phyloP scores from a whole-genome alignment of 2,888 invertebrate genomes.

The Phania funesta region DNA sequence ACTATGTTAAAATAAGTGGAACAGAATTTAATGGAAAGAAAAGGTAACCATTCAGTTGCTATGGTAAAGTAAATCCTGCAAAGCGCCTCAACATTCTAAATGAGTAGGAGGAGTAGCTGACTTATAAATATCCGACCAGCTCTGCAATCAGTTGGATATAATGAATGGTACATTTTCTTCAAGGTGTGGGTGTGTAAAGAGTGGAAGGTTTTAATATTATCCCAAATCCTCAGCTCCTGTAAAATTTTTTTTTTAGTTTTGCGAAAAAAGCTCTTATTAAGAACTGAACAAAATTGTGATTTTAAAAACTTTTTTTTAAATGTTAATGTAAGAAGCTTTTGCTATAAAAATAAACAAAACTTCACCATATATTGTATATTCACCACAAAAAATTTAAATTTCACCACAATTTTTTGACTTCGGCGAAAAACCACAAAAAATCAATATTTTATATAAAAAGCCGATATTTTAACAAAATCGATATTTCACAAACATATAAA shows the following conservation, averaged over 20 bases:
- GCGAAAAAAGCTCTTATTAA: too few species aligned
- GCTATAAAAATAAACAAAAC: too few species aligned
- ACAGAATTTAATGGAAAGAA: neutral
- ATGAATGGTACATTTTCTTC: slow-evolving; percentile 39
- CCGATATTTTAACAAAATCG: too few species aligned
- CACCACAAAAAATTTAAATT: too few species aligned
- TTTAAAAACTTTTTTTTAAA: too few species aligned
- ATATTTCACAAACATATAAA: too few species aligned
- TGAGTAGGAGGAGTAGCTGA: slow-evolving; percentile 18
- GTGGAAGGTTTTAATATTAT: neutral
- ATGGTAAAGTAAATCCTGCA: slow-evolving; percentile 35
- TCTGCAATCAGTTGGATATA: slow-evolving; percentile 16
- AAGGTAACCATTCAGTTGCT: slow-evolving; percentile 46
- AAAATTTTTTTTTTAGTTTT: neutral
- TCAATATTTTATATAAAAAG: too few species aligned
- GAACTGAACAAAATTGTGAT: too few species aligned
- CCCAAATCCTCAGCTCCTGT: neutral
- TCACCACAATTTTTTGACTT: too few species aligned
- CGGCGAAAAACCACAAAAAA: too few species aligned
- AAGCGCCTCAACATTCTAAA: slow-evolving; percentile 1
- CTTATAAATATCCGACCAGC: slow-evolving; percentile 17
- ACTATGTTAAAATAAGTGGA: neutral
- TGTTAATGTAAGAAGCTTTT: too few species aligned
- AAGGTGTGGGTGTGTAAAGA: neutral
- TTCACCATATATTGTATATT: too few species aligned